These are phyloP conservation scores for Wasmannia auropunctata DNA, from an alignment of 1,140 invertebrate genomes.

Conservation along the genomic window DNA sequence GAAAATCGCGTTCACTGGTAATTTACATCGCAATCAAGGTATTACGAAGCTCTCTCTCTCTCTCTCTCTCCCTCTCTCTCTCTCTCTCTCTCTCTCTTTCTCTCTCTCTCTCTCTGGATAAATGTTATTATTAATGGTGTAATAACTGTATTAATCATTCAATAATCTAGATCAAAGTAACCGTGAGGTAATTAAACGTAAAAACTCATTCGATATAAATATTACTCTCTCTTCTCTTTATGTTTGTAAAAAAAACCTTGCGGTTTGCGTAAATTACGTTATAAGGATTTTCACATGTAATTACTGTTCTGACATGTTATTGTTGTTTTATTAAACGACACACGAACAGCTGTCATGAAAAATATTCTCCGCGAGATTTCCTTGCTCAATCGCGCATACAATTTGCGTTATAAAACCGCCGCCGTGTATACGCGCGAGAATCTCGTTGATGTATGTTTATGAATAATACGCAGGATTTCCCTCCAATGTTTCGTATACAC, in stretches of 20 bases:
- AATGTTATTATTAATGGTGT: conserved; percentile 43
- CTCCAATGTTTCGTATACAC: conserved; percentile 21
- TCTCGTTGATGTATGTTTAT: conserved; percentile 59
- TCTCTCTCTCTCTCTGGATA: not conserved
- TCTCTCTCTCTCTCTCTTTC: not conserved
- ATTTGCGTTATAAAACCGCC: conserved; percentile 33
- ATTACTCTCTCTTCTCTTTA: not conserved
- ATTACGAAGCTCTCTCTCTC: conserved; percentile 8
- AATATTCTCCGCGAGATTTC: conserved; percentile 36
- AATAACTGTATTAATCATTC: conserved; percentile 38
- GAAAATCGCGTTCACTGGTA: conserved; percentile 40
- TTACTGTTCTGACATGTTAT: not conserved
- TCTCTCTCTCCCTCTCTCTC: not conserved
- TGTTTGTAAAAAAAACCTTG: not conserved
- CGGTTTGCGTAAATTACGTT: not conserved
- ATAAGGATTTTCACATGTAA: not conserved
- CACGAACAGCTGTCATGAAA: not conserved
- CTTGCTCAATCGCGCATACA: conserved; percentile 38
- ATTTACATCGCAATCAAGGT: conserved; percentile 54
- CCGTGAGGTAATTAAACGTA: conserved; percentile 13
- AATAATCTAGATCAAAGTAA: conserved; percentile 30
- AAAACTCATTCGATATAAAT: not conserved
- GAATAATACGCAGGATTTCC: conserved; percentile 37
- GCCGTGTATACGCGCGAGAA: conserved; percentile 6
- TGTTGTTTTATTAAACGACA: conserved; percentile 10